These are phyloP conservation scores for Leptinotarsa tumamoca DNA, from an alignment of 2,888 invertebrate species.

Conservation along the genomic window DNA sequence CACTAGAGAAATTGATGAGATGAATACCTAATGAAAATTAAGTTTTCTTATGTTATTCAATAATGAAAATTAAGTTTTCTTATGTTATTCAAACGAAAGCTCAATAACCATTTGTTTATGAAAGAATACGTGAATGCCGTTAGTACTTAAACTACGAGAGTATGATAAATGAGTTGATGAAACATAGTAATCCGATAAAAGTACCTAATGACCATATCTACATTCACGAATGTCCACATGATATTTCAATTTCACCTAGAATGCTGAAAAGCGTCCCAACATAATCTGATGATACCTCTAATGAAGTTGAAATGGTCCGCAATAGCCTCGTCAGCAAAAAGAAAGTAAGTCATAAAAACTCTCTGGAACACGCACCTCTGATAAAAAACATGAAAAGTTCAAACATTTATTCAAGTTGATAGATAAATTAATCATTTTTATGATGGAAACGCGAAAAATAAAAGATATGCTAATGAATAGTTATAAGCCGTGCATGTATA, in stretches of 20 bases:
- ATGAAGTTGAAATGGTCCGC: constrained; percentile 6
- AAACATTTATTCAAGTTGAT: not conserved
- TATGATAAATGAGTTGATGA: too few relatives aligned
- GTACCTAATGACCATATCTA: too few relatives aligned
- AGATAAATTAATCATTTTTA: not conserved
- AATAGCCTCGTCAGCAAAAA: not conserved
- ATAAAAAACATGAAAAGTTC: constrained; percentile 3
- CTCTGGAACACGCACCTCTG: not conserved
- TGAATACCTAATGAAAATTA: too few relatives aligned
- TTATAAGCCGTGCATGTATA: not conserved
- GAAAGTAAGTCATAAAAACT: constrained; percentile 1
- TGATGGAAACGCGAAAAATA: not conserved
- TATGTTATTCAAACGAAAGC: too few relatives aligned
- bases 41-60: too few relatives aligned
- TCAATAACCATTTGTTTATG: too few relatives aligned
- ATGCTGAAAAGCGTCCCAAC: not conserved
- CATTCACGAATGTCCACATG: not conserved
- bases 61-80: too few relatives aligned
- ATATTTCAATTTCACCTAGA: not conserved
- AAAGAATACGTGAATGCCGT: too few relatives aligned
- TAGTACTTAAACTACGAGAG: too few relatives aligned
- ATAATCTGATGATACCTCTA: constrained; percentile 8
- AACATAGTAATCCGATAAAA: too few relatives aligned
- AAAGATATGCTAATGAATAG: not conserved
- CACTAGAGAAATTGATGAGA: too few relatives aligned